A percentile compares a stretch with the other conserved stretches of the same genome.
These are phyloP conservation scores for Vannuccia rotundouncinata DNA, from an alignment of 2,888 invertebrate species.

Conservation along the genomic window DNA sequence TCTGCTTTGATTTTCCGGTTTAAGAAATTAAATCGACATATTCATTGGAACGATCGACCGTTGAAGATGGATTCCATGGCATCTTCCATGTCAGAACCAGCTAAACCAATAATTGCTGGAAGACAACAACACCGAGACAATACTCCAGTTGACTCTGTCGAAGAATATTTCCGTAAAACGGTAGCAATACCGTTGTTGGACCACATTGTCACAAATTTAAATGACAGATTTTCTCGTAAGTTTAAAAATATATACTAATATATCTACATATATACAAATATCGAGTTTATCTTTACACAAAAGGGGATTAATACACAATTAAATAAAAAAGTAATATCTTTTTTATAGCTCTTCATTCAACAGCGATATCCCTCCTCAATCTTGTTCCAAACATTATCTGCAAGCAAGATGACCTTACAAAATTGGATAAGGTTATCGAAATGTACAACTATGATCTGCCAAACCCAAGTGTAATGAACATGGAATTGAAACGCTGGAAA, in stretches of 20 bases:
- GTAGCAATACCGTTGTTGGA: conserved; percentile 16
- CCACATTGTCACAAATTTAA: conserved; percentile 23
- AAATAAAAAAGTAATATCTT: not conserved
- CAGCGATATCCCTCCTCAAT: conserved; percentile 2
- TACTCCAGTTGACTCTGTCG: not conserved
- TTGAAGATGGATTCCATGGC: conserved; percentile 22
- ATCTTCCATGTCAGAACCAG: conserved; percentile 1
- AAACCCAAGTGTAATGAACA: not conserved
- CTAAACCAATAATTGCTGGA: conserved; percentile 6
- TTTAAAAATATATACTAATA: conserved; percentile 20
- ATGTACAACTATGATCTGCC: conserved; percentile 12
- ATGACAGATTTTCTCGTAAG: conserved; percentile 26
- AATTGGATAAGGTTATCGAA: conserved; percentile 21
- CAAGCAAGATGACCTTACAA: conserved; percentile 15
- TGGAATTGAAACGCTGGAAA: conserved; percentile 26
- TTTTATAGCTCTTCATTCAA: conserved; percentile 20
- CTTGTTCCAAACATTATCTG: conserved; percentile 24
- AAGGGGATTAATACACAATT: conserved; percentile 17
- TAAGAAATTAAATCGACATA: conserved; percentile 4
- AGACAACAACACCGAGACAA: conserved; percentile 10
- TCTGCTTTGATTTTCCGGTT: conserved; percentile 21
- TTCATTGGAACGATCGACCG: conserved; percentile 4
- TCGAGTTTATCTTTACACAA: conserved; percentile 19
- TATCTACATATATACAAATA: conserved; percentile 11
- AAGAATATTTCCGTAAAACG: conserved; percentile 16